Evolutionary conservation across 2,797 vertebrate species (phyloP), one percentile per base, ranked within the genome.

Genomic region (Poeciliopsis infans): DNA sequence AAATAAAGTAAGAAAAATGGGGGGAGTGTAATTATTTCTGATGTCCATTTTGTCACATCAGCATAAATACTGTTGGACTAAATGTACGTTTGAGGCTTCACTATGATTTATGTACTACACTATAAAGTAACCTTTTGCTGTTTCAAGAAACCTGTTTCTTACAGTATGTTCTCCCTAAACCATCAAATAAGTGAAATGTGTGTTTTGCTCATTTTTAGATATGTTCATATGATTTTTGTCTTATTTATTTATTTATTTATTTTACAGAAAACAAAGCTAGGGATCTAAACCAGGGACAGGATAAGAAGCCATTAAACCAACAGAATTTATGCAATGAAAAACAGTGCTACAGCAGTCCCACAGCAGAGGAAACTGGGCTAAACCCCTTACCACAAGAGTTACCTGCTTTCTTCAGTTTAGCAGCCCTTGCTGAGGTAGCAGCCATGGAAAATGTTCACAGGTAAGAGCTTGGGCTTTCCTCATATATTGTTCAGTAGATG

Each of bases 361-460:
- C 92, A 87, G 90, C 89, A 20, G 93, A 94, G 57, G 96, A 96
- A 87, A 92, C 91, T 0, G 96, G 96, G 86, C 94, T 95, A 92
- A 96, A 96, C 79, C 89, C 96, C 0, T 91, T 95, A 83, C 95
- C 97, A 75, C 91, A 88, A 47, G 92, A 94, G 82, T 92, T 96
- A 81, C 96, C 96, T 69, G 96, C 98, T 0, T 99, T 99, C 95
- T 99, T 99, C 87, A 99, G 98, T 92, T 94, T 99, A 75, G 96
- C 98, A 23, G 98, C 98, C 28, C 96, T 99, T n/a, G 98, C 98
- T 7, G 98, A 99, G 88, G 98, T 99, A 28, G 98, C 98, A 36
- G 98, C 98, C 91, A 99, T 99, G 98, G 98, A 99, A 92, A 99
- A 99, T 0, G 97, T 96, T 91, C 98, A 98, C 96, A 98, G 98